phyloP scores from a whole-genome alignment of 2,113 vertebrate species.

The Chascanopsetta lugubris region DNA sequence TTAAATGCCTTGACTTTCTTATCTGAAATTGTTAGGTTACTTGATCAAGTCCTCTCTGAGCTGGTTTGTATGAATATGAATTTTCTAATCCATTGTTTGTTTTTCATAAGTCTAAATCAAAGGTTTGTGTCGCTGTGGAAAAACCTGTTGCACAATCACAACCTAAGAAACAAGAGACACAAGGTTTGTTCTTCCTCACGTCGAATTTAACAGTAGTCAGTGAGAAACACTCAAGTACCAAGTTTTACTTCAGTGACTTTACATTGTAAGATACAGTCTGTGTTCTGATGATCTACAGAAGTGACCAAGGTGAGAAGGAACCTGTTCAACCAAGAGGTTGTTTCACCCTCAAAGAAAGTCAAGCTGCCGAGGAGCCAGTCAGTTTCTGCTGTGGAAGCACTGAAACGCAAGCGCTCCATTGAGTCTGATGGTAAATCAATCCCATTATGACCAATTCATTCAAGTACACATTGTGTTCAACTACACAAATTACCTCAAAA shows the following conservation, averaged over 20 bases:
- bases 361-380: slow-evolving; percentile 90
- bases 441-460: neutral
- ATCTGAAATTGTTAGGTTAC: neutral
- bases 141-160: slow-evolving; percentile 66
- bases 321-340: slow-evolving; percentile 87
- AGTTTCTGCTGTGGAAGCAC: slow-evolving; percentile 88
- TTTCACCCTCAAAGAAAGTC: slow-evolving; percentile 85
- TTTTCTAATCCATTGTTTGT: slow-evolving; percentile 5
- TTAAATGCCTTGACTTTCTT: too few species aligned
- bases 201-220: neutral
- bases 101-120: slow-evolving; percentile 63
- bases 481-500: neutral
- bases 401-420: slow-evolving; percentile 74
- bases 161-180: slow-evolving; percentile 82
- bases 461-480: neutral
- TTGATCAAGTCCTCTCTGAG: too few species aligned
- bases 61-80: too few species aligned
- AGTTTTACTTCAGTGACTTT: too few species aligned
- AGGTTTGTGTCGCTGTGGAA: slow-evolving; percentile 57
- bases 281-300: slow-evolving; percentile 76
- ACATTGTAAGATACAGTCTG: neutral
- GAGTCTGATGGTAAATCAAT: slow-evolving; percentile 66
- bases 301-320: slow-evolving; percentile 97
- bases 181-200: slow-evolving; percentile 80
- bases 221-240: neutral